phyloP scores from a whole-genome alignment of 2,113 vertebrate genomes.

The Cynoglossus semilaevis region DNA sequence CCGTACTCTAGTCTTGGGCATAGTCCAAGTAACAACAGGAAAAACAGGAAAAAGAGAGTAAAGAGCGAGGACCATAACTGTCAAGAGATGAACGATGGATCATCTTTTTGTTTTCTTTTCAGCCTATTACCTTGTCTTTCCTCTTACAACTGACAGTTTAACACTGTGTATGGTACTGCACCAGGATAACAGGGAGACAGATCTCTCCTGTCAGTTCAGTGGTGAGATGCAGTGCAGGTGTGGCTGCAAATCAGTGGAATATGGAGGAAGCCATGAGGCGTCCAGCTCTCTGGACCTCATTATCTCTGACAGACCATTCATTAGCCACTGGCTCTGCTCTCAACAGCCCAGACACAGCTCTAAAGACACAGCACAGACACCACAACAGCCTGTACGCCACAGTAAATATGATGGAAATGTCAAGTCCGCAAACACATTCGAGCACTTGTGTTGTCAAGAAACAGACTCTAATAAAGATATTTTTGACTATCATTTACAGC shows the following conservation, averaged over 20 bases:
- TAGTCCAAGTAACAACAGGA: constrained; percentile 51
- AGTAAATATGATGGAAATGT: constrained; percentile 3
- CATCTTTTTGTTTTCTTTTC: neutral
- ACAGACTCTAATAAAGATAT: neutral
- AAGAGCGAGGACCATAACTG: constrained; percentile 31
- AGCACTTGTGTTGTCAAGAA: neutral
- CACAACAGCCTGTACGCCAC: constrained; percentile 3
- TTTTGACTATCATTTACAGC: neutral
- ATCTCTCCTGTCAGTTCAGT: constrained; percentile 32
- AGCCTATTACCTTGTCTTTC: neutral
- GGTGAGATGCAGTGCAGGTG: neutral
- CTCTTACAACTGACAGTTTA: constrained; percentile 2
- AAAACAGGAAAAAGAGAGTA: constrained; percentile 16
- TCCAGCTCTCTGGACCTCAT: constrained; percentile 66
- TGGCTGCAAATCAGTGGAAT: constrained; percentile 61
- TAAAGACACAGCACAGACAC: constrained; percentile 63
- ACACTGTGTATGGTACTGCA: neutral
- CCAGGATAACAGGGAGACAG: constrained; percentile 14
- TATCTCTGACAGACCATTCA: constrained; percentile 80
- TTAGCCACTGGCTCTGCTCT: constrained; percentile 74
- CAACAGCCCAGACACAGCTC: constrained; percentile 61
- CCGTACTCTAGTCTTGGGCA: constrained; percentile 17
- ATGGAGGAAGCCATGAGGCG: constrained; percentile 47
- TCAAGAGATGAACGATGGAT: constrained; percentile 17
- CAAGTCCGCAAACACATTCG: neutral